phyloP scores from a whole-genome alignment of 2,113 vertebrate species.

The Dryoscopus gambensis region DNA sequence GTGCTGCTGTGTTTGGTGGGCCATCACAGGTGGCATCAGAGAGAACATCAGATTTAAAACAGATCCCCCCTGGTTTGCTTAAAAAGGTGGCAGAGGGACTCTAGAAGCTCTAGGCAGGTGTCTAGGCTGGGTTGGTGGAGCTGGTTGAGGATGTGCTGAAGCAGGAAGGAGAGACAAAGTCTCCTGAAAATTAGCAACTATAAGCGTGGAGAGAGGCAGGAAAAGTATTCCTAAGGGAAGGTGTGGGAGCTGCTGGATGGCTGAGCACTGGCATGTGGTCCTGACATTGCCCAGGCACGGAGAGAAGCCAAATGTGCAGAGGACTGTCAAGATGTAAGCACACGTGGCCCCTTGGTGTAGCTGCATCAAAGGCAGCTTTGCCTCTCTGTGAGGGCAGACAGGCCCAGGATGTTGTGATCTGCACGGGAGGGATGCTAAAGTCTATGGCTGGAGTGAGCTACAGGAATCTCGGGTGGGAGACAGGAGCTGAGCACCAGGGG shows the following conservation, averaged over 20 bases:
- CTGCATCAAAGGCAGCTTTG: neutral
- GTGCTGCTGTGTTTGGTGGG: neutral
- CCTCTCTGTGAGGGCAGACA: neutral
- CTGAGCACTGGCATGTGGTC: neutral
- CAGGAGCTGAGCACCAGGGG: rapidly evolving
- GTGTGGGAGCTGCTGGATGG: neutral
- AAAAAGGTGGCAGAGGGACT: neutral
- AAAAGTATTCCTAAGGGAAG: neutral
- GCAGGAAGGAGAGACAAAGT: neutral
- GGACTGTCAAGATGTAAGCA: neutral
- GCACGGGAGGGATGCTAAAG: neutral
- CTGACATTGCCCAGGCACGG: neutral
- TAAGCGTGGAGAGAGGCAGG: neutral
- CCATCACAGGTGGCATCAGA: neutral
- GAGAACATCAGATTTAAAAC: conserved; percentile 24
- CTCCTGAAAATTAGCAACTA: neutral
- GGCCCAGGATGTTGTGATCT: neutral
- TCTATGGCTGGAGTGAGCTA: rapidly evolving
- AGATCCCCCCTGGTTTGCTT: neutral
- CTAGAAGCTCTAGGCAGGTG: neutral
- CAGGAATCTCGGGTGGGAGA: neutral
- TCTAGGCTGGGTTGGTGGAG: neutral
- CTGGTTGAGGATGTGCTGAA: neutral
- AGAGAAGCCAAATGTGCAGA: neutral
- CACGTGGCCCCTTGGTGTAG: neutral